phyloP scores from a whole-genome alignment of 1,140 invertebrate genomes.

The Pseudomyrmex pallidus region DNA sequence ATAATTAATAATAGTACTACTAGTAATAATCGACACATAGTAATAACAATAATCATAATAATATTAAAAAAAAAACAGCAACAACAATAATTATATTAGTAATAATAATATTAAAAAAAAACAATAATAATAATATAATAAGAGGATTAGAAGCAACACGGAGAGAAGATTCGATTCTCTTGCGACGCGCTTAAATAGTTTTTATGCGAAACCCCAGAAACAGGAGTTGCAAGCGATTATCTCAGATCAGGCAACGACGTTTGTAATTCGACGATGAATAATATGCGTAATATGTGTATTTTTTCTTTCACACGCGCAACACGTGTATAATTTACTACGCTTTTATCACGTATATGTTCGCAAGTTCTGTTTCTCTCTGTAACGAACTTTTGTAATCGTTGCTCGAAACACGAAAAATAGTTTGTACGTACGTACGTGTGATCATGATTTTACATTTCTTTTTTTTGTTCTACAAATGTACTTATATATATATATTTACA shows the following conservation, averaged over 20 bases:
- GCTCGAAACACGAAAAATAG: constrained; percentile 51
- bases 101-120: constrained; percentile 22
- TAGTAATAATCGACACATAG: constrained; percentile 14
- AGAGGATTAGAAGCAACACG: constrained; percentile 37
- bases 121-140: constrained; percentile 34
- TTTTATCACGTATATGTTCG: background rate
- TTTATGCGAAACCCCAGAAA: constrained; percentile 43
- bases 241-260: constrained; percentile 6
- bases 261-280: constrained; percentile 22
- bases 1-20: background rate
- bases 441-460: background rate
- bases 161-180: constrained; percentile 49
- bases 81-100: constrained; percentile 26
- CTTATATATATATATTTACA: background rate
- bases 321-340: constrained; percentile 18
- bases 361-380: constrained; percentile 5
- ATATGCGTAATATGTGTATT: background rate
- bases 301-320: constrained; percentile 2
- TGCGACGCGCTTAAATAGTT: constrained; percentile 34
- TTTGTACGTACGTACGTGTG: background rate
- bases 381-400: constrained; percentile 46
- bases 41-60: constrained; percentile 39
- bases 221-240: background rate
- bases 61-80: constrained; percentile 19
- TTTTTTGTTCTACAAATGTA: constrained; percentile 7